phyloP scores from a whole-genome alignment of 2,888 invertebrate genomes.

The Conistra vaccinii region DNA sequence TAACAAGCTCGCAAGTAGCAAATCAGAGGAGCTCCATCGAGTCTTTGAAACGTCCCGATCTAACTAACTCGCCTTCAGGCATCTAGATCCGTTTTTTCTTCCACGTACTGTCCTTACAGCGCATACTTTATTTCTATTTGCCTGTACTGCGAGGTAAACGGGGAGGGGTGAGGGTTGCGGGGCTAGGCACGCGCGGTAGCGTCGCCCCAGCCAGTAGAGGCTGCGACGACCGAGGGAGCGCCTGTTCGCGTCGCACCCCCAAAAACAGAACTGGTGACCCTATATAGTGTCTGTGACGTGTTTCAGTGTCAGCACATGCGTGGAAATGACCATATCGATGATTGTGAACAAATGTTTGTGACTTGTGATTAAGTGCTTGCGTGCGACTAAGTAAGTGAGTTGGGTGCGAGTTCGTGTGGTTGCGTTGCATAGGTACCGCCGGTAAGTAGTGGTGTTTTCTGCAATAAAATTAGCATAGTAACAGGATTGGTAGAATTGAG shows the following conservation, averaged over 20 bases:
- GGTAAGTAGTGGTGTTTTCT: constrained; percentile 81
- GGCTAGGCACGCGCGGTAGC: constrained; percentile 87
- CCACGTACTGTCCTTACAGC: constrained; percentile 86
- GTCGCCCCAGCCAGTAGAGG: constrained; percentile 89
- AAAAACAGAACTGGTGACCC: constrained; percentile 77
- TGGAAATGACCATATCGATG: constrained; percentile 78
- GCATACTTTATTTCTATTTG: constrained; percentile 90
- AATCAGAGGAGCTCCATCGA: constrained; percentile 55
- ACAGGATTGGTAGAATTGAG: constrained; percentile 58
- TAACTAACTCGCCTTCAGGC: constrained; percentile 75
- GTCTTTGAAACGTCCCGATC: constrained; percentile 61
- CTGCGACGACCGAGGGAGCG: constrained; percentile 81
- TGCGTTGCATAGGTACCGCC: constrained; percentile 76
- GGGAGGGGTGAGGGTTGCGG: constrained; percentile 77
- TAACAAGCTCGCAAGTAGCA: constrained; percentile 47
- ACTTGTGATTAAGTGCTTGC: constrained; percentile 83
- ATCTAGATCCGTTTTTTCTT: constrained; percentile 84
- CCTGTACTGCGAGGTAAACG: constrained; percentile 86
- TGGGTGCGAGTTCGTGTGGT: constrained; percentile 77
- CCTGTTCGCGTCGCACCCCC: constrained; percentile 74
- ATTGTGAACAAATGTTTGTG: constrained; percentile 77
- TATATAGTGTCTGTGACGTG: constrained; percentile 86
- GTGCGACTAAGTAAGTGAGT: constrained; percentile 74
- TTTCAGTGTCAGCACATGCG: constrained; percentile 80
- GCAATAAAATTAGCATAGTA: constrained; percentile 78